phyloP scores from a whole-genome alignment of 2,888 invertebrate genomes.

The Chelonus formosanus region DNA sequence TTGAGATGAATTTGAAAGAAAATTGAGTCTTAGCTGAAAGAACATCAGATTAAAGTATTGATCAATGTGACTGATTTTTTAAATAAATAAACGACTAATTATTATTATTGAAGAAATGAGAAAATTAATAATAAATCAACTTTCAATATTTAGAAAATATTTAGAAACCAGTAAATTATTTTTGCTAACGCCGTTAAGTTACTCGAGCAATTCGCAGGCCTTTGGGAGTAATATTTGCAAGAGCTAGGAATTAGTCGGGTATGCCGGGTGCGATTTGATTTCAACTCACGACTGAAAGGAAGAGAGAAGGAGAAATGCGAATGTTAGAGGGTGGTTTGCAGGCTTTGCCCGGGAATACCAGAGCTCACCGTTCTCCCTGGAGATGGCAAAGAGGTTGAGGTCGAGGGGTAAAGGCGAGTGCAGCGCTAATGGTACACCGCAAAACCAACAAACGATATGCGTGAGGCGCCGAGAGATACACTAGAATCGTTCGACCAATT shows the following conservation, averaged over 20 bases:
- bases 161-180: slow-evolving; percentile 11
- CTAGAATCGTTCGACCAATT: slow-evolving; percentile 29
- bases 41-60: no score
- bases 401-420: slow-evolving; percentile 44
- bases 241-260: slow-evolving; percentile 31
- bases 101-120: not conserved
- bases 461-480: slow-evolving; percentile 33
- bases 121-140: no score
- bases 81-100: no score
- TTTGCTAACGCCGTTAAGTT: slow-evolving; percentile 21
- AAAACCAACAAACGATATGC: slow-evolving; percentile 61
- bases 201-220: slow-evolving; percentile 27
- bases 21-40: no score
- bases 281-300: slow-evolving; percentile 31
- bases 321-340: slow-evolving; percentile 33
- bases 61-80: no score
- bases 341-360: slow-evolving; percentile 44
- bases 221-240: slow-evolving; percentile 31
- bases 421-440: slow-evolving; percentile 59
- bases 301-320: slow-evolving; percentile 34
- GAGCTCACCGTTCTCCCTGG: slow-evolving; percentile 43
- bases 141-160: not conserved
- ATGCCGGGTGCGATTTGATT: slow-evolving; percentile 42
- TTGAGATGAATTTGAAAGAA: no score
- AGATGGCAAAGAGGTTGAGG: slow-evolving; percentile 42